Evolutionary conservation across 2,888 invertebrate genomes (phyloP).

Genomic region (Pollenia labialis): DNA sequence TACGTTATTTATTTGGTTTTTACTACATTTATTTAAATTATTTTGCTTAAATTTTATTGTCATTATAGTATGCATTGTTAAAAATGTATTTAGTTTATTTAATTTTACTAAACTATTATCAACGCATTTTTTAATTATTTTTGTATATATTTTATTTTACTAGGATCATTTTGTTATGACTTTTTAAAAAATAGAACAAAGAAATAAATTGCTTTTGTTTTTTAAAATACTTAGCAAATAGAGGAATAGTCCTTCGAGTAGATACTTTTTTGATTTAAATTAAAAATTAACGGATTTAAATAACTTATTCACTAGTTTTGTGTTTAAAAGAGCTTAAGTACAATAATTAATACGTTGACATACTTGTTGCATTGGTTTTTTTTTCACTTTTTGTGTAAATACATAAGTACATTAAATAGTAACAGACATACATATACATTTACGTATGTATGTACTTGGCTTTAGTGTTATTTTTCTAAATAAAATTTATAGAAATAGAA

Average conservation of each 20-base stretch:
- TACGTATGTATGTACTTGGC: constrained; percentile 31
- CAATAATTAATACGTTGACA: constrained; percentile 59
- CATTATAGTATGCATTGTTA: constrained; percentile 66
- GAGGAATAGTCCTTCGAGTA: not conserved
- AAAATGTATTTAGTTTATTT: constrained; percentile 23
- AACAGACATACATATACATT: constrained; percentile 22
- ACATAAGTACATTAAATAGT: constrained; percentile 53
- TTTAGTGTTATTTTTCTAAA: constrained; percentile 26
- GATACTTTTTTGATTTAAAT: constrained; percentile 42
- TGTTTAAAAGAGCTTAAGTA: constrained; percentile 52
- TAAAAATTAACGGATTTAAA: constrained; percentile 43
- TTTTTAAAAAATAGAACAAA: constrained; percentile 39
- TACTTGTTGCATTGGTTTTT: constrained; percentile 2
- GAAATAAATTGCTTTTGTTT: constrained; percentile 49
- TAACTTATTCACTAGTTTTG: constrained; percentile 52
- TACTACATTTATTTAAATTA: constrained; percentile 33
- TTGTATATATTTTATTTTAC: not conserved
- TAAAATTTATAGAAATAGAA: constrained; percentile 33
- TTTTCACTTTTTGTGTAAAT: constrained; percentile 5
- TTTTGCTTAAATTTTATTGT: constrained; percentile 71
- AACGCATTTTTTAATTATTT: constrained; percentile 31
- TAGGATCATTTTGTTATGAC: not conserved
- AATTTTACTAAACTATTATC: constrained; percentile 5
- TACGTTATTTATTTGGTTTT: constrained; percentile 42
- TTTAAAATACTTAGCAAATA: not conserved